phyloP scores from a whole-genome alignment of 1,140 invertebrate species.

The Sarcophaga peregrina region DNA sequence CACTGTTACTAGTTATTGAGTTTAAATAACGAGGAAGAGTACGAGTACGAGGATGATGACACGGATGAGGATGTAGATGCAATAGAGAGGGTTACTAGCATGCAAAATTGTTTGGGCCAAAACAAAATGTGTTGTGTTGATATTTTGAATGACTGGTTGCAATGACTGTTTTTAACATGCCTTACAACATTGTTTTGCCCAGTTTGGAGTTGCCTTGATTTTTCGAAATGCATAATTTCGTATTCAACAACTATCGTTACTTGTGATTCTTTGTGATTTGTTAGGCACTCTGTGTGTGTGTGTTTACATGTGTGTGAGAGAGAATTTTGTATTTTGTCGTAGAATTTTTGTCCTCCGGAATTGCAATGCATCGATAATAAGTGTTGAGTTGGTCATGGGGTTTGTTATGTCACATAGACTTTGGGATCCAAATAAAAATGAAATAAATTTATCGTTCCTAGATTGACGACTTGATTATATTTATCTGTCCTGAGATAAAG shows the following conservation, averaged over 20 bases:
- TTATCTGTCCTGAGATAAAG: too few species aligned
- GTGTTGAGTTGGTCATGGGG: neutral
- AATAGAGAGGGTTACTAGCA: too few species aligned
- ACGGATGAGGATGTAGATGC: neutral
- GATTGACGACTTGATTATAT: too few species aligned
- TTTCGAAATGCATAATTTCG: conserved; percentile 29
- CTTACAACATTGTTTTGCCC: neutral
- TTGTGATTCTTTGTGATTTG: conserved; percentile 39
- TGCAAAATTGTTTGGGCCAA: neutral
- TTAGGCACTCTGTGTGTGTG: conserved; percentile 4
- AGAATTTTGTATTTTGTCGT: neutral
- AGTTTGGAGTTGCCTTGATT: neutral
- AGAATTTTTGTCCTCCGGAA: neutral
- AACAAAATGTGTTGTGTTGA: conserved; percentile 7
- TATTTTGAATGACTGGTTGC: conserved; percentile 16
- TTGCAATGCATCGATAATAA: neutral
- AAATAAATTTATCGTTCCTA: too few species aligned
- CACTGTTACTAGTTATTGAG: neutral
- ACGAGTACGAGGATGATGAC: neutral
- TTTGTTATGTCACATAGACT: too few species aligned
- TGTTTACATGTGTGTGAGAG: neutral
- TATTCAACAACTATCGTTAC: conserved; percentile 35
- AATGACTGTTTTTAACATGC: neutral
- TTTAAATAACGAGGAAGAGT: too few species aligned
- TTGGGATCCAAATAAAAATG: too few species aligned